phyloP scores from a whole-genome alignment of 2,113 vertebrate species.

The Planiliza haematocheilus region DNA sequence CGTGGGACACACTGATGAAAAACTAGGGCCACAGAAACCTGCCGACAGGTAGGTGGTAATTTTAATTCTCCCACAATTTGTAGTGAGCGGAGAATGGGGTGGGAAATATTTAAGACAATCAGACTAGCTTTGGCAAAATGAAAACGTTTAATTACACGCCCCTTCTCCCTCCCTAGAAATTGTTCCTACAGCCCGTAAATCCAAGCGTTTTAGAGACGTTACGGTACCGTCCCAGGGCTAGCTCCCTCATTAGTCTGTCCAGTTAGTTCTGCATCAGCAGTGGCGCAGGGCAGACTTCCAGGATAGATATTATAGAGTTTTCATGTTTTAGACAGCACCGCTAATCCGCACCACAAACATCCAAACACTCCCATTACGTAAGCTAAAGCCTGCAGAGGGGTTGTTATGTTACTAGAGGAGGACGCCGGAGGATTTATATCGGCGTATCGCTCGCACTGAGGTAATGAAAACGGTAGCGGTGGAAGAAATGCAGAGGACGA shows the following conservation, averaged over 20 bases:
- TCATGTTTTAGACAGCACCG: slow-evolving; percentile 52
- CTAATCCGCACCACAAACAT: slow-evolving; percentile 70
- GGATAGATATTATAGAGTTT: slow-evolving; percentile 62
- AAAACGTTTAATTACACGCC: no score
- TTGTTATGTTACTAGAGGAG: slow-evolving; percentile 19
- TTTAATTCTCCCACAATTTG: no score
- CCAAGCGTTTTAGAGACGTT: slow-evolving; percentile 7
- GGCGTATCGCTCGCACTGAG: neutral
- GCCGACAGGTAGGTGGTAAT: no score
- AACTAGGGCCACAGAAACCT: no score
- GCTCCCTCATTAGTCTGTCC: slow-evolving; percentile 32
- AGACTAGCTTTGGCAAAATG: no score
- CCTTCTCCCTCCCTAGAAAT: neutral
- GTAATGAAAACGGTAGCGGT: neutral
- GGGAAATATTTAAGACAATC: no score
- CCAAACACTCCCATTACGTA: slow-evolving; percentile 60
- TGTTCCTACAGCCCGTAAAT: neutral
- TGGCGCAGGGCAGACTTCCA: slow-evolving; percentile 54
- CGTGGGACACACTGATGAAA: no score
- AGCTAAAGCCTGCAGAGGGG: slow-evolving; percentile 49
- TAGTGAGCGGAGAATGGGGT: no score
- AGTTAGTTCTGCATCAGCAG: slow-evolving; percentile 27
- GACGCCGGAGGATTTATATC: neutral
- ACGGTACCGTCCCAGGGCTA: slow-evolving; percentile 5
- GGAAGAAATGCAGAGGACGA: neutral